Percentiles rank a stretch among this genome's conserved stretches.
phyloP scores from a whole-genome alignment of 2,113 vertebrate genomes.

The Urocynchramus pylzowi region DNA sequence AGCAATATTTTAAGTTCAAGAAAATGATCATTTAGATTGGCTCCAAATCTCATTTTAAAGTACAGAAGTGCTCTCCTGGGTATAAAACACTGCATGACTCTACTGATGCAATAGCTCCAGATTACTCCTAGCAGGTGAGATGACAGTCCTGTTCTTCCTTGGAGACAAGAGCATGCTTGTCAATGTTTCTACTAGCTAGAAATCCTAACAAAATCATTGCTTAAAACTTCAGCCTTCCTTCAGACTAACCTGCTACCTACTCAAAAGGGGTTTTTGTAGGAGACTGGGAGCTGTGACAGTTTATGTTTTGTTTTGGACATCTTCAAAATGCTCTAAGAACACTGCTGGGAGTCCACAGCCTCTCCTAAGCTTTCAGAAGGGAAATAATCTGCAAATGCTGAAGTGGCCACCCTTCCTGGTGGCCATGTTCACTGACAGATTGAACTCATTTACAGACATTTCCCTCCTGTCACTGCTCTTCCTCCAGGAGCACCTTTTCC shows the following conservation, averaged over 20 bases:
- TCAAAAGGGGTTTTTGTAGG: neutral
- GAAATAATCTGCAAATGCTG: neutral
- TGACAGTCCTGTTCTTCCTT: neutral
- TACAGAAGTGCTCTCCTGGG: slow-evolving; percentile 31
- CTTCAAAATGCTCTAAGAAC: neutral
- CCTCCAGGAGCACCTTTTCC: neutral
- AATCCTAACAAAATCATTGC: neutral
- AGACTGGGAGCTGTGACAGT: neutral
- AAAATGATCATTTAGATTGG: slow-evolving; percentile 30
- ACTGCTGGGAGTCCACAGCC: neutral
- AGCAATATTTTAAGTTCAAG: neutral
- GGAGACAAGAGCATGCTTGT: neutral
- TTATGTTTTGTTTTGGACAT: neutral
- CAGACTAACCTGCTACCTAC: neutral
- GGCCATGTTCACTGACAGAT: accelerated
- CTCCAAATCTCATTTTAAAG: slow-evolving; percentile 4
- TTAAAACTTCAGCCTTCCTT: neutral
- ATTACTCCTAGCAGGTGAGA: neutral
- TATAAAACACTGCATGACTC: neutral
- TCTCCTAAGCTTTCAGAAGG: neutral
- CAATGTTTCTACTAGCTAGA: neutral
- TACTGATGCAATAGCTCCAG: slow-evolving; percentile 1
- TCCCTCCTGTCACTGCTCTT: neutral
- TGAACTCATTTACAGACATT: neutral
- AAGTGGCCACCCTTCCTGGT: neutral